phyloP scores from a whole-genome alignment of 2,113 vertebrate genomes.

The Polypterus bichir region DNA sequence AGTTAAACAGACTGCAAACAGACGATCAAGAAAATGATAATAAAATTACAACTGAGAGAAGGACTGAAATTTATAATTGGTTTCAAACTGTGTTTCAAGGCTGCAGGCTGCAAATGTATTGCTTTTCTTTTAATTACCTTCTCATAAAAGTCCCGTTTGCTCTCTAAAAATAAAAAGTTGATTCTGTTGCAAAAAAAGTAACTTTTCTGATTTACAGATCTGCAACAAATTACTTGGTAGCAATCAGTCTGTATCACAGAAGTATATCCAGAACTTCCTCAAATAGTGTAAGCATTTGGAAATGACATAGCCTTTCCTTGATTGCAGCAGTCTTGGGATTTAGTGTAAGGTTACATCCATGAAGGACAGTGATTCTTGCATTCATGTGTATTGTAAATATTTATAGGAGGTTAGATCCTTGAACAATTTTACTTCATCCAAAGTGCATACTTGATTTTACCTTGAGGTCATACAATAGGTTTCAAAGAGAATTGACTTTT shows the following conservation, averaged over 20 bases:
- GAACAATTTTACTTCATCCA: fast-evolving
- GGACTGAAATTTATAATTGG: background rate
- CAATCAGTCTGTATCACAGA: constrained; percentile 32
- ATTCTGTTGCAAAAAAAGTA: constrained; percentile 21
- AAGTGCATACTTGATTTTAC: background rate
- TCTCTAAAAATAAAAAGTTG: too few species aligned
- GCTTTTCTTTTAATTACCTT: constrained; percentile 24
- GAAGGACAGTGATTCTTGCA: constrained; percentile 11
- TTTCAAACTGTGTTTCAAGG: background rate
- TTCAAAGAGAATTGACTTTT: fast-evolving
- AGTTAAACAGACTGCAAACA: too few species aligned
- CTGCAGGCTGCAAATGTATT: constrained; percentile 4
- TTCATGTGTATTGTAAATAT: background rate
- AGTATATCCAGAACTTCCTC: constrained; percentile 30
- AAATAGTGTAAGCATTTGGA: constrained; percentile 31
- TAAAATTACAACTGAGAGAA: too few species aligned
- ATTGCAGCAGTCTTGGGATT: constrained; percentile 18
- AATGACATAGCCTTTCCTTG: constrained; percentile 30
- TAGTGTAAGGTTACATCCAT: constrained; percentile 9
- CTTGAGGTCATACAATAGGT: background rate
- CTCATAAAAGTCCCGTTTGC: constrained; percentile 23
- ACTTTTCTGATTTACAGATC: constrained; percentile 38
- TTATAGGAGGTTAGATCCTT: background rate
- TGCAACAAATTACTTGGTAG: constrained; percentile 46
- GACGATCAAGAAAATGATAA: too few species aligned